Percentiles rank a stretch among this genome's conserved stretches.
These are phyloP conservation scores for Epinotia brunnichana DNA, from an alignment of 2,888 invertebrate species.

Conservation along the genomic window DNA sequence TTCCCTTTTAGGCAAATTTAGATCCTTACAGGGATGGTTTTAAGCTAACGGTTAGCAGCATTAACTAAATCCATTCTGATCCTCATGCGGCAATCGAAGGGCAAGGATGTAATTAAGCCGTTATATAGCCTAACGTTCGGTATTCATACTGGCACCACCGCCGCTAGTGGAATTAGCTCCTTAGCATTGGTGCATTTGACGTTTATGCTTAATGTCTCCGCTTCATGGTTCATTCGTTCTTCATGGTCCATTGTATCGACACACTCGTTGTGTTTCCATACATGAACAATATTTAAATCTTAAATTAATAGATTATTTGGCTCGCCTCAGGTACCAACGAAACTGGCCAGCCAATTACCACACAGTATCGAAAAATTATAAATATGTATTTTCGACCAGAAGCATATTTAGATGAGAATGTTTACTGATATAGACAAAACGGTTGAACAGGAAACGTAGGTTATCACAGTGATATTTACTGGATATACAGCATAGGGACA, in stretches of 20 bases:
- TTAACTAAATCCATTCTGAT: not conserved
- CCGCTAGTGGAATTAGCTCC: not conserved
- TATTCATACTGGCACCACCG: not conserved
- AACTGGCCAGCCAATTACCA: not conserved
- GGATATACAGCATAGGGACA: slow-evolving; percentile 27
- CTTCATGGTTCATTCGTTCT: slow-evolving; percentile 61
- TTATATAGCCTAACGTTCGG: not conserved
- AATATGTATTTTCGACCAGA: not conserved
- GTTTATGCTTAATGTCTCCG: slow-evolving; percentile 65
- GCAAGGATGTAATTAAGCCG: not conserved
- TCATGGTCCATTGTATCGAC: slow-evolving; percentile 2
- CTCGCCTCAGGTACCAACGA: not conserved
- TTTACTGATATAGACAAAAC: slow-evolving; percentile 48
- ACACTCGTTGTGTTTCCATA: not conserved
- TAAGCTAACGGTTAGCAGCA: not conserved
- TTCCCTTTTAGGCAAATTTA: not conserved
- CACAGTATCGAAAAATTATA: not conserved
- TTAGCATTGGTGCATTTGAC: slow-evolving; percentile 58
- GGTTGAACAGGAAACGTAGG: slow-evolving; percentile 69
- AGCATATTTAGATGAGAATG: not conserved
- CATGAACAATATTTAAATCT: not conserved
- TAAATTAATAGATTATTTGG: not conserved
- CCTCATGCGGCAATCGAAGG: not conserved
- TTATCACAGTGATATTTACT: slow-evolving; percentile 70
- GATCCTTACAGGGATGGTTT: not conserved